Evolutionary conservation across 2,113 vertebrate genomes (phyloP), one percentile per base, ranked within the genome.

Genomic region (Electrona antarctica): DNA sequence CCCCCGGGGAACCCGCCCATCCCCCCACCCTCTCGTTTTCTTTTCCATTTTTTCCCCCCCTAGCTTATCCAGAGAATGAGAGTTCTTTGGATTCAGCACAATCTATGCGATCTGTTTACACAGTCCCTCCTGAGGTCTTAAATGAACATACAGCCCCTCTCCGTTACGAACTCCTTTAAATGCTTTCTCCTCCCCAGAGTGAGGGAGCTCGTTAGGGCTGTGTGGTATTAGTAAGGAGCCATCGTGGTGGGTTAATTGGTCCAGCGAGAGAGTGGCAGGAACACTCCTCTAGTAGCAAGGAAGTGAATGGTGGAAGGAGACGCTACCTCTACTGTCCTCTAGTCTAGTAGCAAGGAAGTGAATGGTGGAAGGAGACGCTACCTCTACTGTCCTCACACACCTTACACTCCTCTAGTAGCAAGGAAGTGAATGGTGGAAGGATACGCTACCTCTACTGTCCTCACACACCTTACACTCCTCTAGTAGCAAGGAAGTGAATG

Each of bases 221-320:
- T 60, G 4, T 57, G 0, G 73, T 88, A 89, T 91, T 80, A 2
- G 21, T 21, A 87, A 88, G 86, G 79, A 88, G 70, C 78, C 84
- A 67, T 82, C 87, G 81, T 41, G 69, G 79, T 75, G 80, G 87
- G 86, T 91, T 91, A 92, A 91, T 90, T 90, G 84, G 85, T 73
- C 85, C 76, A 80, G 46, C 81, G 78, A 88, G 78, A 88, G 89
- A 79, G 77, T 71, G 70, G 76, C 51, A 50, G 72, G 60, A 76
- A 76, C 74, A 3, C 4, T 21, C 13, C 50, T 52, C 0, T 46
- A 69, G 86, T 81, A 41, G 83, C 86, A 74, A 76, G 77, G 79
- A 69, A 49, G 56, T 75, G 81, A 80, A 85, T 75, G 74, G 76
- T 67, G 72, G 83, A 8, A 11, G 48, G 74, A 63, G 69, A 64